A percentile compares a stretch with the other conserved stretches of the same genome.
Conservation (phyloP, 1,140 invertebrate species). For the Bombus sibiricus region DNA sequence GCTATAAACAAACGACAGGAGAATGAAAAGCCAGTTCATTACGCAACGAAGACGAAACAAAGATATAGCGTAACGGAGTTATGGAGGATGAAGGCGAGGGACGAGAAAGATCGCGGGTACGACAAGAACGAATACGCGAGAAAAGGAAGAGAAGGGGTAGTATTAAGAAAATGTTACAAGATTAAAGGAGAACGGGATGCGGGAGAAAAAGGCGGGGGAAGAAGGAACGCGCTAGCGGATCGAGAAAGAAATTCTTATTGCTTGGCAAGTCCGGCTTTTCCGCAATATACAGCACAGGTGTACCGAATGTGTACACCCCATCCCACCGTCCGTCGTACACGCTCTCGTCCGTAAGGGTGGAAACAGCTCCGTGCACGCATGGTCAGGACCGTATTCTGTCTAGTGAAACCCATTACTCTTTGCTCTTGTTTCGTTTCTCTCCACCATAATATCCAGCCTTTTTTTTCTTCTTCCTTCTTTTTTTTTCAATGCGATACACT, state of each 20-base stretch:
- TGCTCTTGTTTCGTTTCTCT: constrained; percentile 29
- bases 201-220: constrained; percentile 21
- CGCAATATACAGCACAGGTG: constrained; percentile 82
- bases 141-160: constrained; percentile 56
- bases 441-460: constrained; percentile 29
- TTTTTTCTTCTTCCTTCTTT: not conserved
- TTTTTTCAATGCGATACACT: constrained; percentile 25
- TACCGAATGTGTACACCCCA: constrained; percentile 76
- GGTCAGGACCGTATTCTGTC: constrained; percentile 65
- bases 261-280: constrained; percentile 80
- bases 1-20: not conserved
- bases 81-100: no score
- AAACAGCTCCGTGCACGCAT: constrained; percentile 65
- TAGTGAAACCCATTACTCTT: constrained; percentile 50
- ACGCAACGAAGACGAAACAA: not conserved
- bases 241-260: constrained; percentile 80
- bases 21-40: constrained; percentile 30
- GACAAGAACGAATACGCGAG: not conserved
- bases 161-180: constrained; percentile 80
- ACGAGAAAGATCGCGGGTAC: not conserved
- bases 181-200: constrained; percentile 25
- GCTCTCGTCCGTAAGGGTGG: constrained; percentile 59
- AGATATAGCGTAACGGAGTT: not conserved
- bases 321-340: constrained; percentile 35
- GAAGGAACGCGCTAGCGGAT: constrained; percentile 63